Conservation (phyloP, 2,797 vertebrate species). For the Tokudaia tokunoshimensis region DNA sequence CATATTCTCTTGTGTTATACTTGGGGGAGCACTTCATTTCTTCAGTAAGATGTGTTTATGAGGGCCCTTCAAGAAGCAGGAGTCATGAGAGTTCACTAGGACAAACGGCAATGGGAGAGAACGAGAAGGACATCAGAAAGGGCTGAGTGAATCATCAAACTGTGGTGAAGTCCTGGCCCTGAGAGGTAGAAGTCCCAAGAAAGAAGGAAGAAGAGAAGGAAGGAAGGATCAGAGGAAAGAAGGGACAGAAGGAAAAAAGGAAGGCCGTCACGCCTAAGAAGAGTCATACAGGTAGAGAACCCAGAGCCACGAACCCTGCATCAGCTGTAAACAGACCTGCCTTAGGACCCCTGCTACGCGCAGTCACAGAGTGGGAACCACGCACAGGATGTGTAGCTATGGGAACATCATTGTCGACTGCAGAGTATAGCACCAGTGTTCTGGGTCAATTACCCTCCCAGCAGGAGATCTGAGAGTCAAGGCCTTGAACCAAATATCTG, state of each 20-base stretch:
- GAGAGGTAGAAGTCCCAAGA: not conserved
- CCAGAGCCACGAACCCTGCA: not conserved
- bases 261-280: not conserved
- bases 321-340: not conserved
- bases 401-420: not conserved
- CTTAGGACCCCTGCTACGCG: not conserved
- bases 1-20: not conserved
- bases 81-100: not conserved
- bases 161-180: not conserved
- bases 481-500: not conserved
- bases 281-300: not conserved
- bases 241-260: too few relatives aligned
- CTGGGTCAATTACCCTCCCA: not conserved
- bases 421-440: not conserved
- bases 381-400: not conserved
- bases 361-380: not conserved
- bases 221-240: not conserved
- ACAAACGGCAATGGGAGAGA: not conserved
- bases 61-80: not conserved
- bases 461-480: not conserved
- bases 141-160: not conserved
- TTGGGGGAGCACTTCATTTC: not conserved
- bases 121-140: not conserved
- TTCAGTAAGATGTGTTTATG: not conserved
- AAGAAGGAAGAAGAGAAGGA: not conserved